A percentile compares a stretch with the other conserved stretches of the same genome.
Conservation (phyloP, 2,797 vertebrate genomes). For the Schizopygopsis malacanthus region DNA sequence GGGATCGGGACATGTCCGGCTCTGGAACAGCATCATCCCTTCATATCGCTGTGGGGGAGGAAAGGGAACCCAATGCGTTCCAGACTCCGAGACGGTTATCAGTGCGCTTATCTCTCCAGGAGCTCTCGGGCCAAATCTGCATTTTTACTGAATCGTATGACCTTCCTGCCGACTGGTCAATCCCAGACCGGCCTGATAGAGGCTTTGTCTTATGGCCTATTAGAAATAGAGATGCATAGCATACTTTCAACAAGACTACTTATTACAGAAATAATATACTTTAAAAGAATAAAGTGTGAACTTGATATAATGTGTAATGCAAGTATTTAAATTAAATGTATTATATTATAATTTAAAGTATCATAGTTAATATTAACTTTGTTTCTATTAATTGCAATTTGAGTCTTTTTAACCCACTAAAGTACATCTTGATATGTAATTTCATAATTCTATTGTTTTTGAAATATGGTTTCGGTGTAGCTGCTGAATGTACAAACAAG, state of each 20-base stretch:
- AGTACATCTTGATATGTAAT: too few relatives aligned
- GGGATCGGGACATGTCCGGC: conserved; percentile 8
- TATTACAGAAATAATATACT: not conserved
- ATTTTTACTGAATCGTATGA: conserved; percentile 47
- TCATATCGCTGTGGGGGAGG: conserved; percentile 15
- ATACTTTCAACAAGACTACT: not conserved
- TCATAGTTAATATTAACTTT: too few relatives aligned
- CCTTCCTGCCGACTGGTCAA: conserved; percentile 36
- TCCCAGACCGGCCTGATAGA: not conserved
- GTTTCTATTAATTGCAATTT: not conserved
- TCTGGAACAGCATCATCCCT: conserved; percentile 12
- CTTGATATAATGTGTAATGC: not conserved
- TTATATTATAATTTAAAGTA: too few relatives aligned
- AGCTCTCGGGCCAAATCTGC: conserved; percentile 47
- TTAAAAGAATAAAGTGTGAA: not conserved
- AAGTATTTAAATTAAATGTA: not conserved
- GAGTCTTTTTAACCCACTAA: not conserved
- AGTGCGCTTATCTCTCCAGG: conserved; percentile 14
- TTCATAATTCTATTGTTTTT: too few relatives aligned
- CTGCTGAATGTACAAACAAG: too few relatives aligned
- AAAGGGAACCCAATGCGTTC: conserved; percentile 13
- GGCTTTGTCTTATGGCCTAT: conserved; percentile 26
- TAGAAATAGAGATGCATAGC: conserved; percentile 10
- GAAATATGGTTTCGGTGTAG: too few relatives aligned
- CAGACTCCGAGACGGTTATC: conserved; percentile 31